A percentile compares a stretch with the other conserved stretches of the same genome.
These are phyloP conservation scores for Drosophila koepferae DNA, from an alignment of 2,888 invertebrate genomes.

Conservation along the genomic window DNA sequence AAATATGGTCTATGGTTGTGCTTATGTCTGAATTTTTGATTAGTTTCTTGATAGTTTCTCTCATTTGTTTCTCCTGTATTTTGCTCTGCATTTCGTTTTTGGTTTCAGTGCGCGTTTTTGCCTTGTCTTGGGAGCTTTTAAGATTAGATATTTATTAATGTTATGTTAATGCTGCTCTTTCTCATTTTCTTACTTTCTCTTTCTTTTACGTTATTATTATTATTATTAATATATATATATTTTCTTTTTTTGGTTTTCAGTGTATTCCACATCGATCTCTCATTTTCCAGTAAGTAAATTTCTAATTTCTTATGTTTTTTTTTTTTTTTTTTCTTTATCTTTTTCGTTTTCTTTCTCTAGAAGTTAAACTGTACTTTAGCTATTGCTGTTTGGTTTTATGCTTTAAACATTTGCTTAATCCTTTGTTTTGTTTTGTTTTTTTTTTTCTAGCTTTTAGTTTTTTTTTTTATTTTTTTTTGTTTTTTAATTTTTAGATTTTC, in stretches of 20 bases:
- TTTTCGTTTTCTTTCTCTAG: conserved; percentile 58
- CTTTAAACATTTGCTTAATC: conserved; percentile 68
- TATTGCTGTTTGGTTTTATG: conserved; percentile 71
- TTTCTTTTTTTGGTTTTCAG: conserved; percentile 44
- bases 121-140: conserved; percentile 35
- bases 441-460: conserved; percentile 49
- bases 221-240: no score
- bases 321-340: conserved; percentile 10
- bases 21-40: conserved; percentile 13
- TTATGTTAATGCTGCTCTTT: conserved; percentile 42
- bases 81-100: conserved; percentile 10
- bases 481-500: conserved; percentile 19
- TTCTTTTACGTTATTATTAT: neutral
- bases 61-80: conserved; percentile 7
- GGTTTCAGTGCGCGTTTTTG: conserved; percentile 30
- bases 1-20: conserved; percentile 57
- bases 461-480: conserved; percentile 31
- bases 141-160: conserved; percentile 30
- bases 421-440: conserved; percentile 37
- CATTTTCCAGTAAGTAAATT: conserved; percentile 62
- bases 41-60: conserved; percentile 15
- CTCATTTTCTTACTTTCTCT: conserved; percentile 1
- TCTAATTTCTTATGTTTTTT: conserved; percentile 48
- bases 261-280: conserved; percentile 69
- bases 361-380: conserved; percentile 72